These are phyloP conservation scores for Electrophaes corylata DNA, from an alignment of 2,888 invertebrate genomes.

Conservation along the genomic window DNA sequence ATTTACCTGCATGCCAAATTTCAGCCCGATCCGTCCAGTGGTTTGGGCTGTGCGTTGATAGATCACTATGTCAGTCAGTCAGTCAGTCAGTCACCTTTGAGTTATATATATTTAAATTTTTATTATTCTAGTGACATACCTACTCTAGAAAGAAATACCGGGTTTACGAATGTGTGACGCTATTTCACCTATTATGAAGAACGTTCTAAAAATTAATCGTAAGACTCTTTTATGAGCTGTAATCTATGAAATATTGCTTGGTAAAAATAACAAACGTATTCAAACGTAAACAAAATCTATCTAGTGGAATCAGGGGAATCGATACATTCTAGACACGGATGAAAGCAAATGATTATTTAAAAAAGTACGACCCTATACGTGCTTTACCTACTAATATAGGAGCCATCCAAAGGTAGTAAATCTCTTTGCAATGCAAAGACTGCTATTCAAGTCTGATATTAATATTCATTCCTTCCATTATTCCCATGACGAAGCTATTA, in stretches of 20 bases:
- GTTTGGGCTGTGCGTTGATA: too few relatives aligned
- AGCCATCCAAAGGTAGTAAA: conserved; percentile 43
- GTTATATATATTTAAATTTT: too few relatives aligned
- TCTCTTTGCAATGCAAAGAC: conserved; percentile 72
- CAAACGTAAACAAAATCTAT: background rate
- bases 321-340: background rate
- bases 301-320: background rate
- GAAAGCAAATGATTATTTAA: background rate
- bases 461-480: conserved; percentile 74
- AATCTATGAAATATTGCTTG: background rate
- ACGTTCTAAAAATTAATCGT: too few relatives aligned
- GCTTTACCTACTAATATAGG: conserved; percentile 19
- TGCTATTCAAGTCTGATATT: conserved; percentile 68
- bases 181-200: too few relatives aligned
- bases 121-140: too few relatives aligned
- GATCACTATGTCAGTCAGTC: too few relatives aligned
- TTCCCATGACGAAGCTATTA: conserved; percentile 68
- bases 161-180: too few relatives aligned
- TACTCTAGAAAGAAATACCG: too few relatives aligned
- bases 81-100: too few relatives aligned
- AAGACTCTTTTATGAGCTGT: too few relatives aligned
- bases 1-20: too few relatives aligned
- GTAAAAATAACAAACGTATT: background rate
- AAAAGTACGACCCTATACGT: conserved; percentile 4
- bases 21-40: too few relatives aligned